Percentiles rank a stretch among this genome's conserved stretches.
Conservation (phyloP, 1,140 invertebrate species). For the Calephelis virginiensis region DNA sequence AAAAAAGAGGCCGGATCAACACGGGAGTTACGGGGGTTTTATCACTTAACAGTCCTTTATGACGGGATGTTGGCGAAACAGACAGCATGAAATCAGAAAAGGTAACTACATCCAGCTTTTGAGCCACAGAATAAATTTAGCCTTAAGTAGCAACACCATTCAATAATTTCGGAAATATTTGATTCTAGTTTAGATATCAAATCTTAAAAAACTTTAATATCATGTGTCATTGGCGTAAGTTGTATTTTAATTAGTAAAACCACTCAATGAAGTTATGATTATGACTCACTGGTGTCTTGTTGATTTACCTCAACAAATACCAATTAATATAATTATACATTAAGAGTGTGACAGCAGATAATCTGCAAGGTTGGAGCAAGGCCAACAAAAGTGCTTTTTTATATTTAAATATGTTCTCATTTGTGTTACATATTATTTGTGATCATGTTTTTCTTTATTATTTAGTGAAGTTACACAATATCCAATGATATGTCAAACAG, state of each 20-base stretch:
- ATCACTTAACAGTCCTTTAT: too few species aligned
- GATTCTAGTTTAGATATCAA: too few species aligned
- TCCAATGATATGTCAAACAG: too few species aligned
- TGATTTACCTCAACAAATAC: conserved; percentile 5
- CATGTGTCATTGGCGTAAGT: neutral
- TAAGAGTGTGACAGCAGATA: neutral
- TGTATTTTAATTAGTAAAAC: neutral
- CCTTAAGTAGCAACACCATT: neutral
- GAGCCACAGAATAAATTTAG: too few species aligned
- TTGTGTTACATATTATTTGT: neutral
- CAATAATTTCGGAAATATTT: too few species aligned
- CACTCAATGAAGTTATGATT: neutral
- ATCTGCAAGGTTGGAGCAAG: conserved; percentile 7
- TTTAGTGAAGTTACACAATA: too few species aligned
- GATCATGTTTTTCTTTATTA: neutral
- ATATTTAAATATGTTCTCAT: conserved; percentile 9
- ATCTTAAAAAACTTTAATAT: neutral
- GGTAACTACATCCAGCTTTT: too few species aligned
- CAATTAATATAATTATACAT: conserved; percentile 7
- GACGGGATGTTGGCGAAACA: too few species aligned
- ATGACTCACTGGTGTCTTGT: conserved; percentile 2
- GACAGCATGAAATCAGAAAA: too few species aligned
- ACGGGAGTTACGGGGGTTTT: too few species aligned
- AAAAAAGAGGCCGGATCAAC: too few species aligned
- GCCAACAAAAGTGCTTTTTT: conserved; percentile 1